Base-by-base conservation (phyloP, 2,888 invertebrate species). In the Heliconius aoede region DNA sequence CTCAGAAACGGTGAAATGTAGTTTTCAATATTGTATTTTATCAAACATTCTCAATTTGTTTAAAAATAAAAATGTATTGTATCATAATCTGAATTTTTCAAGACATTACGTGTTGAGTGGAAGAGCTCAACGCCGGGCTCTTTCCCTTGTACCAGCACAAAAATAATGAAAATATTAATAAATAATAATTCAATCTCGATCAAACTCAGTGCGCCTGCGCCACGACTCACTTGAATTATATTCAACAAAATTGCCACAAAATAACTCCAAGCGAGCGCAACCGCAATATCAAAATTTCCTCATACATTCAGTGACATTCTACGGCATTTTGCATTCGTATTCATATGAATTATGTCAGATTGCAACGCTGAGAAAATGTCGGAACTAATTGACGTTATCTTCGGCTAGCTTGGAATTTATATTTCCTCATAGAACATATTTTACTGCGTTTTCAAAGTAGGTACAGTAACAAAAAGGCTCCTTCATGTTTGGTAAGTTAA, bases 321-420 rank as follows among this genome's bases (percentile, higher is more conserved):
- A 51, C 69, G 30, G 55, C 69, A 65, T 69, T 69, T 69, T 32
- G 55, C 69, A 55, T 69, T 32, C 69, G 55, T 55, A 69, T 69
- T 30, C 55, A 69, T 69, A 32, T 69, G 69, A 69, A 69, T 69
- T 69, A 69, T 69, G 69, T 55, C 69, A 69, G 30, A 69, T 69
- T 55, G 68, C 51, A 55, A 55, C n/a, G n/a, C 69, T 69, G 55
- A 69, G 69, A 55, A 69, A 69, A 69, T 24, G 69, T 69, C 69
- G 69, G n/a, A 3, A 55, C 69, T 55, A 69, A 69, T 69, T 69
- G 69, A 55, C 69, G 55, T 69, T 69, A 69, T 69, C 69, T 69
- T 51, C 30, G 18, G 7, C n/a, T 32, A n/a, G 32, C 18, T 55
- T 30, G 69, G 55, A 69, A 55, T 69, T 55, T n/a, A 51, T 46